These are phyloP conservation scores for Hyles euphorbiae DNA, from an alignment of 1,140 invertebrate species.

Conservation along the genomic window DNA sequence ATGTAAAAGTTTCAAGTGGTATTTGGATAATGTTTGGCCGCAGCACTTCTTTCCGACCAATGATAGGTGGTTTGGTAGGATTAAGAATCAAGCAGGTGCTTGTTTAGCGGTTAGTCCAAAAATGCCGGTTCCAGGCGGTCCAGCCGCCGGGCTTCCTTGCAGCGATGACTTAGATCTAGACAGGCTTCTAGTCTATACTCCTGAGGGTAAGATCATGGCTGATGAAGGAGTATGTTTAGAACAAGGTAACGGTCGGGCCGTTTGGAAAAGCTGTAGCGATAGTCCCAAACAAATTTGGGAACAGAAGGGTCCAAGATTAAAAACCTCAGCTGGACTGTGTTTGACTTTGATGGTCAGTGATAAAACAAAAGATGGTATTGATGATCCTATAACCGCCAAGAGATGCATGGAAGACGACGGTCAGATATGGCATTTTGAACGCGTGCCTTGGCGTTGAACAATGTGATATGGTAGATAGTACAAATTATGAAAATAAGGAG, in stretches of 20 bases:
- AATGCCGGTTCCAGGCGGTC: conserved; percentile 51
- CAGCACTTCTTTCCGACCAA: conserved; percentile 93
- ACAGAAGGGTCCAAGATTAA: conserved; percentile 59
- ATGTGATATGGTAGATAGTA: conserved; percentile 34
- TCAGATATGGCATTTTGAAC: conserved; percentile 69
- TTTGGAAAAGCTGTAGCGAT: conserved; percentile 59
- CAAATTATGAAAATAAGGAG: conserved; percentile 13
- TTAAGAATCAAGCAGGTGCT: conserved; percentile 51
- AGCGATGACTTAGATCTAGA: conserved; percentile 45
- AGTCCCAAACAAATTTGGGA: conserved; percentile 59
- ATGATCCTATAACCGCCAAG: conserved; percentile 44
- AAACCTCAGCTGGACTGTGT: conserved; percentile 47
- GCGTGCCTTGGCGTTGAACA: conserved; percentile 63
- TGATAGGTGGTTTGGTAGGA: conserved; percentile 80
- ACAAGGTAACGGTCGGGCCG: conserved; percentile 53
- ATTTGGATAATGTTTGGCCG: conserved; percentile 93
- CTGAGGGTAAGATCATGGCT: conserved; percentile 57
- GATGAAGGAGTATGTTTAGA: conserved; percentile 63
- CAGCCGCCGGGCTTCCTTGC: conserved; percentile 45
- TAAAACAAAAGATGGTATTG: conserved; percentile 32
- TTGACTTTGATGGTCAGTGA: conserved; percentile 40
- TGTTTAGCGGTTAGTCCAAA: conserved; percentile 45
- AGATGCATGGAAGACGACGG: conserved; percentile 41
- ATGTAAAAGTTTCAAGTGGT: conserved; percentile 96
- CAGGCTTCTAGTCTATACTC: conserved; percentile 53